Base-by-base conservation (phyloP, 2,797 vertebrate species). In the Cephalopachus bancanus region DNA sequence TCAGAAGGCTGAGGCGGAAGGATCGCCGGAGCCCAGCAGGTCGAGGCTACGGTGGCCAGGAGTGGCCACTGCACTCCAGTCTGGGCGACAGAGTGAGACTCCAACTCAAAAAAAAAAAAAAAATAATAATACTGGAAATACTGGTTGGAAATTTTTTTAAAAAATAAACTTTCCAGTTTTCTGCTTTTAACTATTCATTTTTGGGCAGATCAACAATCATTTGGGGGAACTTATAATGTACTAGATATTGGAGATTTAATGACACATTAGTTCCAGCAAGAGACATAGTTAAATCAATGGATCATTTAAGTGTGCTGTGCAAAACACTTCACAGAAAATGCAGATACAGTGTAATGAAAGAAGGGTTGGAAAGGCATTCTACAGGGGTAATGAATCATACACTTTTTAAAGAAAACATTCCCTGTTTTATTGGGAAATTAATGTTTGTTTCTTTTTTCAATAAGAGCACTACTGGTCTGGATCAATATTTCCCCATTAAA, bases 161-260 rank as follows among this genome's bases (percentile, higher is more conserved):
- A 37, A 33, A 74, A 65, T 14, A 79, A 74, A 9, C 22, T 78
- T 76, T 60, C 6, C 17, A 22, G n/a, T 74, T 81, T 76, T 76
- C 30, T 10, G 33, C 12, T 67, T 83, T 83, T 83, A 76, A 94
- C n/a, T 51, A 53, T 84, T 89, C 26, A 89, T 59, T 89, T 83
- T 14, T 44, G 44, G 44, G 44, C 15, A 28, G 2, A 76, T 89
- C 10, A 83, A 30, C 30, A 59, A 37, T 60, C 22, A 83, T 83
- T 60, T 60, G 20, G 33, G 11, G 14, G 30, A 71, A 33, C 28
- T 89, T 94, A 22, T 22, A 76, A 20, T n/a, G 7, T 67, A 49
- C 20, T 16, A 71, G 10, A 30, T 20, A 10, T 51, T 60, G 22
- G 28, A 15, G 30, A n/a, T 51, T 19, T 26, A 72, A 60, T 60